Evolutionary conservation across 2,113 vertebrate species (phyloP), one percentile per base, ranked within the genome.

Genomic region (Chroicocephalus ridibundus): DNA sequence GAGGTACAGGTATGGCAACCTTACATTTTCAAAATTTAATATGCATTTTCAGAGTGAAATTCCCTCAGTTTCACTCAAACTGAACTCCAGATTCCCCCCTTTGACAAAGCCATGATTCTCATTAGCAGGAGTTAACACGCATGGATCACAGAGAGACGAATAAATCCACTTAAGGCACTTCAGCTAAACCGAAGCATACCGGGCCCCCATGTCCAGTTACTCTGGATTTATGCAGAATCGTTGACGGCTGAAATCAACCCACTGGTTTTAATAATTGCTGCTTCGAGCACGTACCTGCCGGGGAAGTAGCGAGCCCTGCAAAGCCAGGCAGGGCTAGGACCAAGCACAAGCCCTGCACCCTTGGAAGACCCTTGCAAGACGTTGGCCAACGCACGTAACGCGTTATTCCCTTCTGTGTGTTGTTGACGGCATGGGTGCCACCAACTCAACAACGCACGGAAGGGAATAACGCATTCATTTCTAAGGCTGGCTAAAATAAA

Each of bases 151-250:
- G 66, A 61, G 81, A 65, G 66, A 42, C 5, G 86, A 93, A 89
- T 80, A 93, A 95, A 97, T 79, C 86, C 83, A 93, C 85, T 75
- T 62, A 83, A 26, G 71, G 79, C n/a, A 57, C 65, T 61, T 95
- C 85, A 87, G 71, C 86, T 86, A 83, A 79, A 66, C 42, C 5
- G 0, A 76, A 93, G 72, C 21, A 2, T 3, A 27, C 26, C 0
- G 5, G 62, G 79, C 75, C 46, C 46, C 40, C 40, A 42, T 5
- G 32, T 38, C 82, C 87, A 61, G 74, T 27, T 38, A 44, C 70
- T 87, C 88, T 32, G 75, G 62, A 77, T 85, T 94, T 70, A 25
- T 5, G 80, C 17, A 46, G 61, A 64, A 69, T 12, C 1, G 0
- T 0, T 40, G 47, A 61, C 1, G 31, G 66, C 58, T 87, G 27